phyloP scores from a whole-genome alignment of 2,888 invertebrate species.

The Stenchaetothrips biformis region DNA sequence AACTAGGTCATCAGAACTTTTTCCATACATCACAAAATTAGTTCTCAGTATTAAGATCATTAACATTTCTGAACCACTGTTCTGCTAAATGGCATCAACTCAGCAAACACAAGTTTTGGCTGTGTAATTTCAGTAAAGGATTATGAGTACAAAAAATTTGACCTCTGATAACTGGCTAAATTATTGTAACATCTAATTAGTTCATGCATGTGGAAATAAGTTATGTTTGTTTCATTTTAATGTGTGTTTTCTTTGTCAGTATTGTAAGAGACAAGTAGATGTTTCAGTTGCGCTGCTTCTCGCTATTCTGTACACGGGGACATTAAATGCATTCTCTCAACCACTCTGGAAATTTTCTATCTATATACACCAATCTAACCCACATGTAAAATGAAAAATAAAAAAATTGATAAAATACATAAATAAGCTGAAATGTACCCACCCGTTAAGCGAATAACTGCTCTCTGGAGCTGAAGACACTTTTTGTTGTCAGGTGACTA shows the following conservation, averaged over 20 bases:
- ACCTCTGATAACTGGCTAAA: background rate
- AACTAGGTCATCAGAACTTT: too few relatives aligned
- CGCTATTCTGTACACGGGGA: conserved; percentile 22
- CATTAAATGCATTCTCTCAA: conserved; percentile 23
- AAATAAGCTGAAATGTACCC: too few relatives aligned
- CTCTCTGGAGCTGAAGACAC: too few relatives aligned
- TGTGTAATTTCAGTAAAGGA: conserved; percentile 3
- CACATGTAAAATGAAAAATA: too few relatives aligned
- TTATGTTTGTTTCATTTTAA: conserved; percentile 16
- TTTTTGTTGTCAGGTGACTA: too few relatives aligned
- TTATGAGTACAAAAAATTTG: conserved; percentile 1
- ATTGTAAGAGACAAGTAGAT: conserved; percentile 14
- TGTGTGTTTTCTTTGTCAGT: conserved; percentile 21
- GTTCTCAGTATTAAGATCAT: background rate
- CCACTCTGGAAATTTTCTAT: background rate
- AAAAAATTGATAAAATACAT: too few relatives aligned
- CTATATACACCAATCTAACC: background rate
- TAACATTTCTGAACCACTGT: background rate
- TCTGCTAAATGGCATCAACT: background rate
- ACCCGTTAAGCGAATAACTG: too few relatives aligned
- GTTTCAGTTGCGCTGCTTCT: conserved; percentile 8
- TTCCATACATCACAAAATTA: background rate
- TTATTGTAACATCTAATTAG: background rate
- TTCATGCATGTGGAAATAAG: conserved; percentile 13
- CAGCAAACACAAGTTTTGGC: conserved; percentile 2